phyloP scores from a whole-genome alignment of 2,888 invertebrate species.

The Siphlonurus alternatus region DNA sequence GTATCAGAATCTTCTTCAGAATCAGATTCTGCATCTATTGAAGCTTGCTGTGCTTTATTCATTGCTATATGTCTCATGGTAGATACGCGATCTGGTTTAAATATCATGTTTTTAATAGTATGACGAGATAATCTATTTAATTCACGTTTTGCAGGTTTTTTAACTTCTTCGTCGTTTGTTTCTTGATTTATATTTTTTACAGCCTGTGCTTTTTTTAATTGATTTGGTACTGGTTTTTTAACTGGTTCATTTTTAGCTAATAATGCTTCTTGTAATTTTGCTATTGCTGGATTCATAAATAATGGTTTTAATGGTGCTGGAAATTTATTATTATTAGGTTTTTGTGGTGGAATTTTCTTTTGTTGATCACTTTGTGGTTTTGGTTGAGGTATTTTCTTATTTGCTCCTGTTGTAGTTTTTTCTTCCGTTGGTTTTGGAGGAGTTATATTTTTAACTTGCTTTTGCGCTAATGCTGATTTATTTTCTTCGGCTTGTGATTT shows the following conservation, averaged over 20 bases:
- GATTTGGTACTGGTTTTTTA: not conserved
- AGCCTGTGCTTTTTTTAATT: not conserved
- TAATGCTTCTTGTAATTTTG: not conserved
- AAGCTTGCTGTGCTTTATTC: conserved; percentile 17
- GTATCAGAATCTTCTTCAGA: not conserved
- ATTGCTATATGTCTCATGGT: conserved; percentile 14
- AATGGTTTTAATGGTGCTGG: not conserved
- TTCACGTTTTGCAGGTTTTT: not conserved
- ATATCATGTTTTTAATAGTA: not conserved
- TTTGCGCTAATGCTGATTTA: conserved; percentile 3
- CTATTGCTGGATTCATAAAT: not conserved
- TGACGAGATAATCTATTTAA: not conserved
- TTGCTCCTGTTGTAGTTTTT: not conserved
- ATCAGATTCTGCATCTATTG: not conserved
- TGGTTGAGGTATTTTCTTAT: conserved; percentile 6
- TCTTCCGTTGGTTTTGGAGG: too few species aligned
- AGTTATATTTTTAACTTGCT: conserved; percentile 1
- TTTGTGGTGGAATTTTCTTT: not conserved
- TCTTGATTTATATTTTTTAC: not conserved
- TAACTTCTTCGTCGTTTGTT: not conserved
- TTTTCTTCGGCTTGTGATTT: too few species aligned
- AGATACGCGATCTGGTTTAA: not conserved
- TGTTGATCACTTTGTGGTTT: conserved; percentile 12
- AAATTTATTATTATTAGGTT: not conserved
- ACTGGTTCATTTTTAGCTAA: not conserved